Conservation (phyloP, 2,113 vertebrate species). For the Apodemus sylvaticus region DNA sequence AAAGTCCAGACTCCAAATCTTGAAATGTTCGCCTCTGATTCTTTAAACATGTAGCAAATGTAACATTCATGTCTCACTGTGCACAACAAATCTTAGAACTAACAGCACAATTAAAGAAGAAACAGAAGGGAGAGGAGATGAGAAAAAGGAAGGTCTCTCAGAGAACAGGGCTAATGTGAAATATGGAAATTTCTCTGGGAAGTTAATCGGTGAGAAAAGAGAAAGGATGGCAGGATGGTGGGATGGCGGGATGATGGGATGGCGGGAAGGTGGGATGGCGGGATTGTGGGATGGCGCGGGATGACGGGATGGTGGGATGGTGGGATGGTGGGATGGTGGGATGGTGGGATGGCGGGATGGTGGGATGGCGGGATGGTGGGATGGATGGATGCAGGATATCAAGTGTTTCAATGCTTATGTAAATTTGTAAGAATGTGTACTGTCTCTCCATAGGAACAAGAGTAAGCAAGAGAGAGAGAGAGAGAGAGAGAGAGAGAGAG, state of each 20-base stretch:
- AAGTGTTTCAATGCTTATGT: not conserved
- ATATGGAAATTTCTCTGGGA: not conserved
- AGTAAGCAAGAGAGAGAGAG: not conserved
- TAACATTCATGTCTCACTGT: fast-evolving
- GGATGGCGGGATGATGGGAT: no score
- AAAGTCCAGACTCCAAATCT: not conserved
- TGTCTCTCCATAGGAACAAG: not conserved
- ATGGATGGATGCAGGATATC: no score
- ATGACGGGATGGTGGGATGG: no score
- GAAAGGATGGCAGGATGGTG: not conserved
- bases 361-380: no score
- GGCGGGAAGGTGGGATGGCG: no score
- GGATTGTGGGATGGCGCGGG: no score
- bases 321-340: no score
- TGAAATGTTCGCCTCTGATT: not conserved
- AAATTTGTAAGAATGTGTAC: not conserved
- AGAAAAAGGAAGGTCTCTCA: not conserved
- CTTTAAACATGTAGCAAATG: fast-evolving
- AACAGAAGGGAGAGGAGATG: not conserved
- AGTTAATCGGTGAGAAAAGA: not conserved
- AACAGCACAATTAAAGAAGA: not conserved
- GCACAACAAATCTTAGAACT: no score
- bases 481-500: not conserved
- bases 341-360: no score
- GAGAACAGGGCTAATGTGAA: not conserved